Conservation (phyloP, 2,888 invertebrate species). For the Leucophenga montana region DNA sequence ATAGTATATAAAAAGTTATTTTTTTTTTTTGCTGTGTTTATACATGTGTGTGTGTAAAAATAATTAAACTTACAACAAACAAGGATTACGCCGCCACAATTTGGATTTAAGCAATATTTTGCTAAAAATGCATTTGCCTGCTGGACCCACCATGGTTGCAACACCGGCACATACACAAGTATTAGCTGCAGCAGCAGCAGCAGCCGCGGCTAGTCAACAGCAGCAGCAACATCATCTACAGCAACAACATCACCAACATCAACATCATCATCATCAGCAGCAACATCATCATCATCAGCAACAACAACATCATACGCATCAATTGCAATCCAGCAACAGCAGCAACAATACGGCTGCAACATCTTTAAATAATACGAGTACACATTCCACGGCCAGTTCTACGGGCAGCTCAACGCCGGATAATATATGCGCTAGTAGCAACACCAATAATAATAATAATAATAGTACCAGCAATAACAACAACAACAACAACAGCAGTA, state of each 20-base stretch:
- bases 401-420: slow-evolving; percentile 55
- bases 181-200: slow-evolving; percentile 51
- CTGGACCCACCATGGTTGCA: slow-evolving; percentile 71
- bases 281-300: slow-evolving; percentile 26
- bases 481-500: slow-evolving; percentile 35
- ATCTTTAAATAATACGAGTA: slow-evolving; percentile 32
- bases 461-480: slow-evolving; percentile 31
- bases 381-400: slow-evolving; percentile 46
- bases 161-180: slow-evolving; percentile 59
- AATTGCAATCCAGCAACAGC: slow-evolving; percentile 3
- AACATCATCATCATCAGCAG: slow-evolving; percentile 36
- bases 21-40: too few relatives aligned
- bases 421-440: slow-evolving; percentile 21
- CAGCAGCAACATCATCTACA: slow-evolving; percentile 36
- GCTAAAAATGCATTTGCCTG: slow-evolving; percentile 70
- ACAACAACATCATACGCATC: not conserved
- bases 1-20: not conserved
- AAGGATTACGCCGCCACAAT: not conserved
- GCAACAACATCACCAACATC: slow-evolving; percentile 24
- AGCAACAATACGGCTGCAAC: not conserved
- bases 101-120: not conserved
- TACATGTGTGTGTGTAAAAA: too few relatives aligned
- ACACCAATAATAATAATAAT: slow-evolving; percentile 27
- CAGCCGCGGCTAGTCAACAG: slow-evolving; percentile 46
- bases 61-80: slow-evolving; percentile 9